Evolutionary conservation across 2,113 vertebrate species (phyloP), one percentile per base, ranked within the genome.

Genomic region (Phalacrocorax brasilianus): DNA sequence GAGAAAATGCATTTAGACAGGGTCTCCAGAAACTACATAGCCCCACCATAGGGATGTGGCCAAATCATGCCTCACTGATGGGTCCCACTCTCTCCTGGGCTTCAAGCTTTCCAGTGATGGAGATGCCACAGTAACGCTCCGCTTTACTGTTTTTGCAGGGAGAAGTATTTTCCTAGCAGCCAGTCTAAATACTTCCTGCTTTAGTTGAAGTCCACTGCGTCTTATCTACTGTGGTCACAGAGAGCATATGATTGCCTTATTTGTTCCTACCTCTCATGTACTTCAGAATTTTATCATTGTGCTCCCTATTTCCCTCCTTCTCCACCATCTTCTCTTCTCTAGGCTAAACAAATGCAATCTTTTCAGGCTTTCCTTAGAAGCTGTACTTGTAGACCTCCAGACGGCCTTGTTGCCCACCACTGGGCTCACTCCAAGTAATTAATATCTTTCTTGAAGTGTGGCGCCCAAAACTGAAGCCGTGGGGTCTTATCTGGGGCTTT

Each of bases 11-110:
- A 40, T 55, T 89, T 45, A 50, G 40, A n/a, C 0, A 1, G 17
- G 40, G 8, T 38, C 47, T 45, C 1, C 1, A 62, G 47, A 67
- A 85, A 33, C 26, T 61, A 13, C 15, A 2, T 12, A 67, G 23
- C 23, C 28, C 42, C 35, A 40, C 20, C 56, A 16, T 6, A 17
- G 32, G 35, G 12, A 32, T 1, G 0, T 7, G 32, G 23, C 23
- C 47, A 72, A 56, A 72, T 50, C 24, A 11, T 40, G 56, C 32
- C 42, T 62, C 11, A 50, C 70, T 1, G 1, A 13, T 0, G 0
- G 14, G 35, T 81, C 52, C 24, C 1, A 1, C 52, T 85, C 16
- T 12, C 18, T 23, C 27, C 28, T 32, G 24, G 35, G 21, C 42
- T 81, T 89, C 53, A 61, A 72, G 58, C 9, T 67, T 3, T 27